These are phyloP conservation scores for Menura novaehollandiae DNA, from an alignment of 2,113 vertebrate species.

Conservation along the genomic window DNA sequence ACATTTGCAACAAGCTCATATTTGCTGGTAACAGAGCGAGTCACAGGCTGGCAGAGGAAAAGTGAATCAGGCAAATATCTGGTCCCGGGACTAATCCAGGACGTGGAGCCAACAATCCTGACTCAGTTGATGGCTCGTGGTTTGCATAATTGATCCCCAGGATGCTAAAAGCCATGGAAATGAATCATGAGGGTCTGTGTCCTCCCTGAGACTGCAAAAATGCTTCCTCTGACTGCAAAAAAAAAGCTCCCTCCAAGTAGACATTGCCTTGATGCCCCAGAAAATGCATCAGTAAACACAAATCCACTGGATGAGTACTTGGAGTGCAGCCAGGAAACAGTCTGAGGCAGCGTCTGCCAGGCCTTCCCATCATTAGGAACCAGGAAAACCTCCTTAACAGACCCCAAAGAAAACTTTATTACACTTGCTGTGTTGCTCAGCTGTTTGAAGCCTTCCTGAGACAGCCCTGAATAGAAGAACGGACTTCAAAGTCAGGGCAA, in stretches of 20 bases:
- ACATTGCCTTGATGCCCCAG: background rate
- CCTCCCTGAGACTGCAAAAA: background rate
- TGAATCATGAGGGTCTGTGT: slow-evolving; percentile 6
- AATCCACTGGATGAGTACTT: background rate
- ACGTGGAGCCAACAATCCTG: background rate
- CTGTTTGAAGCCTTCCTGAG: background rate
- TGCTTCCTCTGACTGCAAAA: background rate
- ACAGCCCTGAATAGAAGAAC: background rate
- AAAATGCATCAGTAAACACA: slow-evolving; percentile 31
- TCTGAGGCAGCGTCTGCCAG: background rate
- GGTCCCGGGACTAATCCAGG: background rate
- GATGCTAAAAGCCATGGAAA: background rate
- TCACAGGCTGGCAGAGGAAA: background rate
- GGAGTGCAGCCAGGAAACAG: slow-evolving; percentile 25
- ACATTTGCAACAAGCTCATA: background rate
- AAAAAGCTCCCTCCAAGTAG: background rate
- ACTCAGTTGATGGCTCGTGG: slow-evolving; percentile 11
- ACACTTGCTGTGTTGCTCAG: background rate
- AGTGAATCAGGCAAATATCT: background rate
- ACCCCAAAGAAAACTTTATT: background rate
- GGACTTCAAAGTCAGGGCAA: slow-evolving; percentile 42
- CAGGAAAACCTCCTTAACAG: slow-evolving; percentile 11
- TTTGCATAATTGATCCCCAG: background rate
- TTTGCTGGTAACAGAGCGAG: background rate
- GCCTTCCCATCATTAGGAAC: background rate